Conservation (phyloP, 2,888 invertebrate species). For the Helleia helle region DNA sequence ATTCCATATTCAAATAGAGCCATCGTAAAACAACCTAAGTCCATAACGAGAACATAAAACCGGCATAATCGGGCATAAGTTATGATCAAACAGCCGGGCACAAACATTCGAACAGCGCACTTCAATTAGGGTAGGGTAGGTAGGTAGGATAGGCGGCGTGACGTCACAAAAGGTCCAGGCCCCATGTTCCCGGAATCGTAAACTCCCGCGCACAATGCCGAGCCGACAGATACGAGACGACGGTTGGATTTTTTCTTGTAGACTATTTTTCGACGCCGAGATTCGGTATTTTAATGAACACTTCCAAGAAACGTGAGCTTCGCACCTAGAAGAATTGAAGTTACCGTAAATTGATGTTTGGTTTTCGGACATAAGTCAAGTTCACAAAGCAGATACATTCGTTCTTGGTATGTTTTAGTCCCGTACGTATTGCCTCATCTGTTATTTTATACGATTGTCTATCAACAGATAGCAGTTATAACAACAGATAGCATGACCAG, state of each 20-base stretch:
- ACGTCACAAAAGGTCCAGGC: constrained; percentile 50
- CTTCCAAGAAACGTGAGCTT: background rate
- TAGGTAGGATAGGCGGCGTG: constrained; percentile 28
- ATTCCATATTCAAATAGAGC: constrained; percentile 5
- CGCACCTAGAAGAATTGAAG: background rate
- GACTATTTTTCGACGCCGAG: constrained; percentile 1
- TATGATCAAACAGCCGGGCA: constrained; percentile 32
- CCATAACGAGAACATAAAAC: constrained; percentile 14
- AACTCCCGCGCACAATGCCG: constrained; percentile 48
- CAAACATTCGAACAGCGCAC: constrained; percentile 35
- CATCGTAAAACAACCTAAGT: constrained; percentile 1
- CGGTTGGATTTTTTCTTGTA: constrained; percentile 14
- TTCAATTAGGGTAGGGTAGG: constrained; percentile 43
- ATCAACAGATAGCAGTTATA: no score
- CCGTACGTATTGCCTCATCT: no score
- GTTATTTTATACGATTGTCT: no score
- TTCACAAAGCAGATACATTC: no score
- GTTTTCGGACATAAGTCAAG: no score
- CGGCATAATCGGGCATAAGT: constrained; percentile 16
- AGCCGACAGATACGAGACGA: constrained; percentile 18
- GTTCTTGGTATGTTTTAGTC: no score
- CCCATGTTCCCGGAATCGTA: constrained; percentile 51
- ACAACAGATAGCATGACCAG: no score
- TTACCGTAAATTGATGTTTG: no score
- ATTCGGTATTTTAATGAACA: constrained; percentile 5